These are phyloP conservation scores for Polylopha cassiicola DNA, from an alignment of 2,888 invertebrate genomes.

Conservation along the genomic window DNA sequence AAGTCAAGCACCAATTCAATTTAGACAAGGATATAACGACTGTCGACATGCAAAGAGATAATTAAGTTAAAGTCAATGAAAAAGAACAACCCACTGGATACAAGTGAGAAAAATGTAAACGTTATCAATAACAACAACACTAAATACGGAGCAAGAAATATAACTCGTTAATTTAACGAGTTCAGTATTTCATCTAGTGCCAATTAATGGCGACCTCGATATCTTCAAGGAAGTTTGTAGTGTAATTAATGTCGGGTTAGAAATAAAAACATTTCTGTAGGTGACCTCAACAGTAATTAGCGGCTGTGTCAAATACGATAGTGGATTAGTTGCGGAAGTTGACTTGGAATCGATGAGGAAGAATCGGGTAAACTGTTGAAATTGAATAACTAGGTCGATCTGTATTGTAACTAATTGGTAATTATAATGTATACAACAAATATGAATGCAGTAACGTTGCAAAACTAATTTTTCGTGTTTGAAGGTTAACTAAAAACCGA, in stretches of 20 bases:
- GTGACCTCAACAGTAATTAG: conserved; percentile 40
- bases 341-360: conserved; percentile 30
- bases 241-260: conserved; percentile 24
- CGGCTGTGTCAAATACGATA: conserved; percentile 41
- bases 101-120: too few species aligned
- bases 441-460: too few species aligned
- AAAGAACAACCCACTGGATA: too few species aligned
- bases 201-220: conserved; percentile 32
- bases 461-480: too few species aligned
- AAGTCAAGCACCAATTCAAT: too few species aligned
- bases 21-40: too few species aligned
- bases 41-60: too few species aligned
- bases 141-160: conserved; percentile 8
- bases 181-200: conserved; percentile 21
- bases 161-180: conserved; percentile 15
- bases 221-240: conserved; percentile 30
- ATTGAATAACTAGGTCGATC: conserved; percentile 32
- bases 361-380: conserved; percentile 30
- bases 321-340: conserved; percentile 37
- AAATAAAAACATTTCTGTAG: conserved; percentile 32
- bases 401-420: too few species aligned
- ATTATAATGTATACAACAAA: too few species aligned
- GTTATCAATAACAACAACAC: neutral
- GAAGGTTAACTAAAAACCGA: too few species aligned
- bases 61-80: neutral